Percentiles rank a stretch among this genome's conserved stretches.
Evolutionary conservation across 2,797 vertebrate genomes (phyloP).

Genomic region (Thunnus albacares): DNA sequence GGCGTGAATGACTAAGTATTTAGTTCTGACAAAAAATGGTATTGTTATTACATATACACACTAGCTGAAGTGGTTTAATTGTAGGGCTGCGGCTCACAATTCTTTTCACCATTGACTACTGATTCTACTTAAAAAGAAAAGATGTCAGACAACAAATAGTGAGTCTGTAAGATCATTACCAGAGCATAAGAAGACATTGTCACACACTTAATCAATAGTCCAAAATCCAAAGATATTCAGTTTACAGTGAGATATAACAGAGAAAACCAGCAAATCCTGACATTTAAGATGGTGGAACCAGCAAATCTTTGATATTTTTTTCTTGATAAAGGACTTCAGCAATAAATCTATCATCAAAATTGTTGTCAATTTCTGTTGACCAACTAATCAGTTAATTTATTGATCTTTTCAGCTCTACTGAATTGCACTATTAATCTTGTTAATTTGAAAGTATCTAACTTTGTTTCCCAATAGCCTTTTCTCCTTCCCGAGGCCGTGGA

Average conservation of each 20-base stretch:
- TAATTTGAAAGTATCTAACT: background rate
- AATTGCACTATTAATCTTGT: background rate
- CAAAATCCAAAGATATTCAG: no score
- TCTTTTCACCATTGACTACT: no score
- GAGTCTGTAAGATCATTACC: background rate
- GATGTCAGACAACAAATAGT: no score
- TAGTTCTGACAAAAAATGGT: background rate
- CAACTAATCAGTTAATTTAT: background rate
- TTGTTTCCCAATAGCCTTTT: slow-evolving; percentile 31
- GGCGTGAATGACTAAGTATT: background rate
- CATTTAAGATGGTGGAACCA: background rate
- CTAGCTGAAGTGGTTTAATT: background rate
- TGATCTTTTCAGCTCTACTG: background rate
- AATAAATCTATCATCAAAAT: background rate
- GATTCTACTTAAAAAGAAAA: background rate
- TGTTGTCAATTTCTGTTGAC: background rate
- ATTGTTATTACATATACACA: background rate
- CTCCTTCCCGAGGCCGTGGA: slow-evolving; percentile 66
- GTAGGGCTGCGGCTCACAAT: background rate
- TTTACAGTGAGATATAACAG: no score
- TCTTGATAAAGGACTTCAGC: background rate
- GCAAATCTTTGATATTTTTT: background rate
- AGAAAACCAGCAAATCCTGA: background rate
- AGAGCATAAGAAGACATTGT: background rate
- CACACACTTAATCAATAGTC: background rate